These are phyloP conservation scores for Daptonema setosum DNA, from an alignment of 2,888 invertebrate genomes.

Conservation along the genomic window DNA sequence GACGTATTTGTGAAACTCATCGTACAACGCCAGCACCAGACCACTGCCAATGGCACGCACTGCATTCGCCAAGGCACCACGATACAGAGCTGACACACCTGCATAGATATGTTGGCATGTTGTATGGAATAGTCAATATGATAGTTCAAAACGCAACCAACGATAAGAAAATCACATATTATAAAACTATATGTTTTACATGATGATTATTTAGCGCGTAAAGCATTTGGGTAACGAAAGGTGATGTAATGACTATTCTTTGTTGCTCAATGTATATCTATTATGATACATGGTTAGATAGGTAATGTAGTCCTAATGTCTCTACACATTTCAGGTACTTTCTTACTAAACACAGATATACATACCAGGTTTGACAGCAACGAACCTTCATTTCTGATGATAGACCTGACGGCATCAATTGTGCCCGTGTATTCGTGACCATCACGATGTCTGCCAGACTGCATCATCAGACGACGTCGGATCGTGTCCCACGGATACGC, in stretches of 20 bases:
- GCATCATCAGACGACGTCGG: slow-evolving; percentile 20
- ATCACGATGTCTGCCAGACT: slow-evolving; percentile 11
- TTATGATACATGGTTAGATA: not conserved
- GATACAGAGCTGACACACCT: not conserved
- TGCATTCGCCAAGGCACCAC: not conserved
- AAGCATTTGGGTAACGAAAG: no score
- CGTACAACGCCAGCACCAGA: not conserved
- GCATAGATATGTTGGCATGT: not conserved
- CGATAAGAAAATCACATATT: no score
- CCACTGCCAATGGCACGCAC: not conserved
- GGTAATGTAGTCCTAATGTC: no score
- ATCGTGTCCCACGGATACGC: slow-evolving; percentile 23
- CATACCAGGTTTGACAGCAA: no score
- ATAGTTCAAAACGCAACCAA: no score
- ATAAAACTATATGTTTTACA: no score
- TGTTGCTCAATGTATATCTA: not conserved
- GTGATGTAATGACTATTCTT: not conserved
- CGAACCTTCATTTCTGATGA: not conserved
- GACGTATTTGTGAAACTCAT: not conserved
- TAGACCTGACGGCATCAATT: not conserved
- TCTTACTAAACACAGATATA: no score
- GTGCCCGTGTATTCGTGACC: not conserved
- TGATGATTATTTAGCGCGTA: no score
- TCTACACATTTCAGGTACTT: no score
- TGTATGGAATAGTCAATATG: no score